A percentile compares a stretch with the other conserved stretches of the same genome.
Evolutionary conservation across 2,888 invertebrate genomes (phyloP).

Genomic region (Mamestra brassicae): DNA sequence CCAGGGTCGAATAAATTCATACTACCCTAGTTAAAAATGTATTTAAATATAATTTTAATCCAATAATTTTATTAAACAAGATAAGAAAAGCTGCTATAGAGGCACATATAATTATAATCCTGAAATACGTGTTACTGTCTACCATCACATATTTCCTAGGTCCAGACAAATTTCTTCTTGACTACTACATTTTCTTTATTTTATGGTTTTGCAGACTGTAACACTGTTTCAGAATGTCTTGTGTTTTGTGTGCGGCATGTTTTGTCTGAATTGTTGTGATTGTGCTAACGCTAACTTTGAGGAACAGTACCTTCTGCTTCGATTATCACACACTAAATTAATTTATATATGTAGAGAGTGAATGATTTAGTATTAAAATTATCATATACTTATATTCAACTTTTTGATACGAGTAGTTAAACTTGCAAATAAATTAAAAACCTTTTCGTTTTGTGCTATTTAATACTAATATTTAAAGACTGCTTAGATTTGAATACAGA

Average conservation of each 20-base stretch:
- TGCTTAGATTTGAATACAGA: constrained; percentile 43
- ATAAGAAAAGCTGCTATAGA: constrained; percentile 67
- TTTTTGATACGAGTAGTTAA: constrained; percentile 44
- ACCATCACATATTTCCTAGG: constrained; percentile 25
- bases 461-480: constrained; percentile 25
- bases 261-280: constrained; percentile 59
- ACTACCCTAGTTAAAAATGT: neutral
- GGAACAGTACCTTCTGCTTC: constrained; percentile 45
- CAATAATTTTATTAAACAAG: neutral
- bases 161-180: constrained; percentile 9
- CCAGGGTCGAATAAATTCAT: neutral
- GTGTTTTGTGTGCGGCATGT: constrained; percentile 63
- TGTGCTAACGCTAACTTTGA: constrained; percentile 60
- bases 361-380: constrained; percentile 19
- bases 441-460: constrained; percentile 39
- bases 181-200: constrained; percentile 8
- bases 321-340: constrained; percentile 22
- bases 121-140: constrained; percentile 68
- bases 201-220: constrained; percentile 46
- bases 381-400: constrained; percentile 7
- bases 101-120: constrained; percentile 65
- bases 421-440: constrained; percentile 19
- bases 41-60: neutral
- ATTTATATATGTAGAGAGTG: constrained; percentile 43
- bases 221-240: constrained; percentile 61